Evolutionary conservation across 2,888 invertebrate species (phyloP).

Genomic region (Philereme vetulata): DNA sequence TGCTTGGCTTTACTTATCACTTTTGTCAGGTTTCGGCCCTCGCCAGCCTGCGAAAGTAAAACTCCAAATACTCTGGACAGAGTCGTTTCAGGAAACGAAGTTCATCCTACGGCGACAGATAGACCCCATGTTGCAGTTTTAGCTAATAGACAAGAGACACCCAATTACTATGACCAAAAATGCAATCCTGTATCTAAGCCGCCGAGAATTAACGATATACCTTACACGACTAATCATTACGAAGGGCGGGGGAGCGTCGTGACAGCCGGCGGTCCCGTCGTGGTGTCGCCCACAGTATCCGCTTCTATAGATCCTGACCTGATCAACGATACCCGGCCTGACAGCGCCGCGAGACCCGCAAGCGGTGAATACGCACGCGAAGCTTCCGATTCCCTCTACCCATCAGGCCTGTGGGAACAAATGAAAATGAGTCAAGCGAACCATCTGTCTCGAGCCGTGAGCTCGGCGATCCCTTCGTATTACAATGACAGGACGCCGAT

Average conservation of each 20-base stretch:
- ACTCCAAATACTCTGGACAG: slow-evolving; percentile 89
- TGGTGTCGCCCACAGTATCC: slow-evolving; percentile 89
- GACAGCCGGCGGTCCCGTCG: slow-evolving; percentile 85
- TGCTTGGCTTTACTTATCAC: slow-evolving; percentile 88
- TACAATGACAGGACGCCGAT: slow-evolving; percentile 91
- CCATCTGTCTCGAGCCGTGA: slow-evolving; percentile 84
- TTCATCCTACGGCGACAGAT: slow-evolving; percentile 74
- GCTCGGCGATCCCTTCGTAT: slow-evolving; percentile 83
- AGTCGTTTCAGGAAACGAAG: slow-evolving; percentile 85
- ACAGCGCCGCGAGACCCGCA: slow-evolving; percentile 83
- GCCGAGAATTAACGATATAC: slow-evolving; percentile 86
- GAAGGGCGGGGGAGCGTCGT: slow-evolving; percentile 87
- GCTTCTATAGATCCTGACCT: slow-evolving; percentile 93
- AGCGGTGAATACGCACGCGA: slow-evolving; percentile 92
- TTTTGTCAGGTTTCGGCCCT: slow-evolving; percentile 88
- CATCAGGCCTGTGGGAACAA: slow-evolving; percentile 91
- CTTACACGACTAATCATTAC: slow-evolving; percentile 87
- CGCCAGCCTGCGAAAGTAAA: slow-evolving; percentile 89
- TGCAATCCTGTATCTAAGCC: slow-evolving; percentile 89
- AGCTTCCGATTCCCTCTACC: slow-evolving; percentile 89
- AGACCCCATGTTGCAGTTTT: slow-evolving; percentile 83
- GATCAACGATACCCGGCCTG: slow-evolving; percentile 91
- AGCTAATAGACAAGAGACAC: slow-evolving; percentile 78
- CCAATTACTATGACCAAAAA: slow-evolving; percentile 68
- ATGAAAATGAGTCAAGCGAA: slow-evolving; percentile 77